These are phyloP conservation scores for Morus bassanus DNA, from an alignment of 2,797 vertebrate species.

Conservation along the genomic window DNA sequence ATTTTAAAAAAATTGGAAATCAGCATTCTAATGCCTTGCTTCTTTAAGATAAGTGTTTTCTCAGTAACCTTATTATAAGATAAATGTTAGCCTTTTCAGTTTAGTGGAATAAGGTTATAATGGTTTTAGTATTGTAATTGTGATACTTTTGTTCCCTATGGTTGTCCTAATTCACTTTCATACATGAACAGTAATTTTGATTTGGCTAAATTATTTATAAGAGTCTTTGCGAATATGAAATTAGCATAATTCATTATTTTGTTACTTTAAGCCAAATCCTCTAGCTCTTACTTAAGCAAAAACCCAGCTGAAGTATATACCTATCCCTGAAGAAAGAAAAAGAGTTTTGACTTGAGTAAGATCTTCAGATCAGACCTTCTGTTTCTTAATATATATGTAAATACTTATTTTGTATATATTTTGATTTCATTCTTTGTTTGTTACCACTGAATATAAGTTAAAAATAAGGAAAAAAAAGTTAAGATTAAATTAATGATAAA, in stretches of 20 bases:
- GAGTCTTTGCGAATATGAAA: background rate
- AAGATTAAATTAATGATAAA: background rate
- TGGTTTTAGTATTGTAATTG: background rate
- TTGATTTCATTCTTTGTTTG: background rate
- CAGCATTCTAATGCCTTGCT: rapidly evolving
- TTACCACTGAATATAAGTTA: background rate
- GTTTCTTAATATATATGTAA: background rate
- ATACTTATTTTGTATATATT: background rate
- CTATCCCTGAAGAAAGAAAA: background rate
- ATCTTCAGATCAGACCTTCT: background rate
- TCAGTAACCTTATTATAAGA: background rate
- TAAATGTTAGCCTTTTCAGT: background rate
- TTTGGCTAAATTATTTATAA: conserved; percentile 10
- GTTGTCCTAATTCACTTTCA: background rate
- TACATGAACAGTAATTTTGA: background rate
- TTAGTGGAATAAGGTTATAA: background rate
- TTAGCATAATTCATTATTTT: conserved; percentile 6
- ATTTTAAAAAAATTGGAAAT: background rate
- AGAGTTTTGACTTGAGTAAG: background rate
- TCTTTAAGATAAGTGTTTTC: background rate
- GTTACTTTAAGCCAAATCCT: background rate
- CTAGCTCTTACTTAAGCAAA: background rate
- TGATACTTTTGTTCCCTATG: background rate
- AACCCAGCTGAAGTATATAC: background rate
- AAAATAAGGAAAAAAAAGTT: background rate